A percentile compares a stretch with the other conserved stretches of the same genome.
phyloP scores from a whole-genome alignment of 1,140 invertebrate genomes.

The Diachasma alloeum region DNA sequence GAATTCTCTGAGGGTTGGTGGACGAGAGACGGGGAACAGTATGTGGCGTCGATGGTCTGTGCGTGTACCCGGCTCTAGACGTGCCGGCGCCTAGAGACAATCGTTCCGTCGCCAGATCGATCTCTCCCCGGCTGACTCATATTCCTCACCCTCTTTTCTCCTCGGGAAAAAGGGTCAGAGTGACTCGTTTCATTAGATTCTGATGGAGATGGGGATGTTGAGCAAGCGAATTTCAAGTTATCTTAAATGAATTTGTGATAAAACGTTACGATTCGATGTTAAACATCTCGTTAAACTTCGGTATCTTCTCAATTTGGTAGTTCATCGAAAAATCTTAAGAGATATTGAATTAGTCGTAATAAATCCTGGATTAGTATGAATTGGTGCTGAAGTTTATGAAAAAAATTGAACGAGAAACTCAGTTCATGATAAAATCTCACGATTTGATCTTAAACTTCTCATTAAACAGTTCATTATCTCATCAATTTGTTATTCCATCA shows the following conservation, averaged over 20 bases:
- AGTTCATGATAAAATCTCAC: too few species aligned
- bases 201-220: background rate
- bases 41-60: slow-evolving; percentile 30
- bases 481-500: too few species aligned
- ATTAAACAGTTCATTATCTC: too few species aligned
- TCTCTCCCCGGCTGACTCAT: slow-evolving; percentile 60
- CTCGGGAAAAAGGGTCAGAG: slow-evolving; percentile 9
- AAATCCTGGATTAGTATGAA: too few species aligned
- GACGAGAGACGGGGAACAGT: slow-evolving; percentile 3
- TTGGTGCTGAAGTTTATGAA: too few species aligned
- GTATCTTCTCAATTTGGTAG: too few species aligned
- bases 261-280: background rate
- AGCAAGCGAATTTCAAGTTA: background rate
- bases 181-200: slow-evolving; percentile 18
- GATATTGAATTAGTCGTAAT: too few species aligned
- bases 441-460: too few species aligned
- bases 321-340: too few species aligned
- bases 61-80: slow-evolving; percentile 59
- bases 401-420: too few species aligned
- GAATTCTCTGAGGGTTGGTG: slow-evolving; percentile 6
- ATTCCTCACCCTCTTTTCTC: slow-evolving; percentile 53
- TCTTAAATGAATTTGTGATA: background rate
- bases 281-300: too few species aligned
- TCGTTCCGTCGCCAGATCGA: slow-evolving; percentile 60
- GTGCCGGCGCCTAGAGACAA: slow-evolving; percentile 60